Percentiles rank a stretch among this genome's conserved stretches.
phyloP scores from a whole-genome alignment of 2,797 vertebrate genomes.

The Aulostomus chinensis region DNA sequence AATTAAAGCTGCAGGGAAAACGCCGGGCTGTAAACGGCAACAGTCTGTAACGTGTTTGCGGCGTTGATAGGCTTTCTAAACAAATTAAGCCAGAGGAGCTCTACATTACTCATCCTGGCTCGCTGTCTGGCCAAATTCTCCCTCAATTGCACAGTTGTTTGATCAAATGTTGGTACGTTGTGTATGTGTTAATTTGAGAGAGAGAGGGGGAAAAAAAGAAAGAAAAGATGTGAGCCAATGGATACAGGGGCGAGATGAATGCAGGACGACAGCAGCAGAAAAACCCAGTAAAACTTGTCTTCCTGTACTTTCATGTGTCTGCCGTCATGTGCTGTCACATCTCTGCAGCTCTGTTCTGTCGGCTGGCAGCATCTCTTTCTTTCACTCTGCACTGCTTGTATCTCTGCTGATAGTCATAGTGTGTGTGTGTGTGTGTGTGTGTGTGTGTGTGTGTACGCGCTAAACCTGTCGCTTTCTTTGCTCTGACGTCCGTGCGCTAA shows the following conservation, averaged over 20 bases:
- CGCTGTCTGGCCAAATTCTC: slow-evolving; percentile 55
- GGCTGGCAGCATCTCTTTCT: slow-evolving; percentile 9
- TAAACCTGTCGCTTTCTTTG: slow-evolving; percentile 62
- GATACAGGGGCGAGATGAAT: slow-evolving; percentile 25
- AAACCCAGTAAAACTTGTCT: slow-evolving; percentile 33
- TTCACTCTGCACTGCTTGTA: slow-evolving; percentile 31
- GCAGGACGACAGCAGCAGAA: slow-evolving; percentile 22
- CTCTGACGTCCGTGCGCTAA: slow-evolving; percentile 71
- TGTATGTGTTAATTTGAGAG: slow-evolving; percentile 30
- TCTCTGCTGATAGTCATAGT: slow-evolving; percentile 1
- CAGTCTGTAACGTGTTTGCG: slow-evolving; percentile 62
- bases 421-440: background rate
- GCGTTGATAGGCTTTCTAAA: slow-evolving; percentile 61
- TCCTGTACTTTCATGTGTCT: slow-evolving; percentile 56
- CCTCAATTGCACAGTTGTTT: slow-evolving; percentile 58
- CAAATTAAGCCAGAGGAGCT: slow-evolving; percentile 57
- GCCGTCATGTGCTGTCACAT: slow-evolving; percentile 38
- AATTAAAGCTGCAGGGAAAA: slow-evolving; percentile 57
- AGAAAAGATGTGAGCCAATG: slow-evolving; percentile 14
- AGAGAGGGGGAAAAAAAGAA: background rate
- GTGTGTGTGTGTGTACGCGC: slow-evolving; percentile 16
- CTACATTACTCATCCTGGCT: slow-evolving; percentile 57
- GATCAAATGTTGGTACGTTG: slow-evolving; percentile 50
- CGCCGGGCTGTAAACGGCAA: slow-evolving; percentile 41
- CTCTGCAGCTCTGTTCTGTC: slow-evolving; percentile 26